Percentiles rank a stretch among this genome's conserved stretches.
phyloP scores from a whole-genome alignment of 1,140 invertebrate species.

The Apis laboriosa region DNA sequence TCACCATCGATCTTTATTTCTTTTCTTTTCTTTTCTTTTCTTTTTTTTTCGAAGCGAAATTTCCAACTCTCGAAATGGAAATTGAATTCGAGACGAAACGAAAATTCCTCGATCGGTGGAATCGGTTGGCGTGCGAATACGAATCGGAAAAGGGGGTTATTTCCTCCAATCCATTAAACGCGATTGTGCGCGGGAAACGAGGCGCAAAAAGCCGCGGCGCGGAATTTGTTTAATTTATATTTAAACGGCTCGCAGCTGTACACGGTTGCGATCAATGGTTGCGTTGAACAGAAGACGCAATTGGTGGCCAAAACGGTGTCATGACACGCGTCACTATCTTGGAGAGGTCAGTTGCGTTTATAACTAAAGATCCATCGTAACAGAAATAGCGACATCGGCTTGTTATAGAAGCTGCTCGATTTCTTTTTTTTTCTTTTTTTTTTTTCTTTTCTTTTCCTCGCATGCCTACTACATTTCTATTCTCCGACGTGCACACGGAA shows the following conservation, averaged over 20 bases:
- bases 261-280: conserved; percentile 29
- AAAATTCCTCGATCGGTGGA: not conserved
- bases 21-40: no score
- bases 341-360: conserved; percentile 43
- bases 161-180: conserved; percentile 5
- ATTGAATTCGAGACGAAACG: not conserved
- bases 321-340: conserved; percentile 44
- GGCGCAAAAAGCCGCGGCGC: not conserved
- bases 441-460: conserved; percentile 11
- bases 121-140: no score
- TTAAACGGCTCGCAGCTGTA: conserved; percentile 23
- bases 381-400: conserved; percentile 22
- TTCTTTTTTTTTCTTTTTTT: not conserved
- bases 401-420: conserved; percentile 25
- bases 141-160: not conserved
- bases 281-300: conserved; percentile 19
- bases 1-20: no score
- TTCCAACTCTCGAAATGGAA: not conserved
- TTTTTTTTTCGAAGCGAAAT: not conserved
- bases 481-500: not conserved
- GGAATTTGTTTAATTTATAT: conserved; percentile 45
- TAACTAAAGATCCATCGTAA: conserved; percentile 8
- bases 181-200: not conserved
- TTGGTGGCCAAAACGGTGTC: conserved; percentile 42
- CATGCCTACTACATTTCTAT: no score